Percentiles rank a stretch among this genome's conserved stretches.
These are phyloP conservation scores for Agrotis clavis DNA, from an alignment of 2,888 invertebrate species.

Conservation along the genomic window DNA sequence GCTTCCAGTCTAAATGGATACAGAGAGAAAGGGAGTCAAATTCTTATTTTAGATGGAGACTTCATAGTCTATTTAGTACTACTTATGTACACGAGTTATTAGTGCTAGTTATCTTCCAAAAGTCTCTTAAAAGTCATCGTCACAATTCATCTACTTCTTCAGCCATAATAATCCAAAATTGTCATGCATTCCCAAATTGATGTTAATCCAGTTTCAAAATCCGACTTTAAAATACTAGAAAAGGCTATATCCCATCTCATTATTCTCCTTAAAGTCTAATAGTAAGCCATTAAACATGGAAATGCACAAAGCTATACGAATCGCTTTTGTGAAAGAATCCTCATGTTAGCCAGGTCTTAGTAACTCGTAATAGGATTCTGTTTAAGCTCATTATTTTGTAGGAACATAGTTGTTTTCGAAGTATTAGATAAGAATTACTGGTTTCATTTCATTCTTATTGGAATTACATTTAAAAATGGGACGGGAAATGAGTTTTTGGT, in stretches of 20 bases:
- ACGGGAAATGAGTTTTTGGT: background rate
- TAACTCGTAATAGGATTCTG: slow-evolving; percentile 69
- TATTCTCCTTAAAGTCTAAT: slow-evolving; percentile 6
- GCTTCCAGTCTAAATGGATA: no score
- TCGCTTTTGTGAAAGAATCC: slow-evolving; percentile 59
- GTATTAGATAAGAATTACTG: slow-evolving; percentile 21
- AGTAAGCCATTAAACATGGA: slow-evolving; percentile 13
- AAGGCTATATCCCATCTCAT: background rate
- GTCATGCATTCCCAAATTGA: background rate
- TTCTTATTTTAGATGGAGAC: no score
- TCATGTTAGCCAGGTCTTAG: slow-evolving; percentile 65
- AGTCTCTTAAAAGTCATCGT: no score
- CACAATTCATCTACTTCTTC: no score
- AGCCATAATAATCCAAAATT: background rate
- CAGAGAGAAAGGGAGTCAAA: no score
- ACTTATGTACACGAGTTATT: no score
- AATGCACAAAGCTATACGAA: slow-evolving; percentile 38
- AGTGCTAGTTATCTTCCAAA: no score
- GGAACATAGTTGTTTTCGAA: slow-evolving; percentile 18
- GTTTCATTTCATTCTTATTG: slow-evolving; percentile 1
- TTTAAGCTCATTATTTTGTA: slow-evolving; percentile 69
- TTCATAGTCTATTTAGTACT: no score
- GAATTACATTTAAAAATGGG: background rate
- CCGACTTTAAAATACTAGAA: background rate
- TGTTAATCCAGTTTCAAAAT: no score